Conservation (phyloP, 2,888 invertebrate species). For the Trissoscelio sp. region DNA sequence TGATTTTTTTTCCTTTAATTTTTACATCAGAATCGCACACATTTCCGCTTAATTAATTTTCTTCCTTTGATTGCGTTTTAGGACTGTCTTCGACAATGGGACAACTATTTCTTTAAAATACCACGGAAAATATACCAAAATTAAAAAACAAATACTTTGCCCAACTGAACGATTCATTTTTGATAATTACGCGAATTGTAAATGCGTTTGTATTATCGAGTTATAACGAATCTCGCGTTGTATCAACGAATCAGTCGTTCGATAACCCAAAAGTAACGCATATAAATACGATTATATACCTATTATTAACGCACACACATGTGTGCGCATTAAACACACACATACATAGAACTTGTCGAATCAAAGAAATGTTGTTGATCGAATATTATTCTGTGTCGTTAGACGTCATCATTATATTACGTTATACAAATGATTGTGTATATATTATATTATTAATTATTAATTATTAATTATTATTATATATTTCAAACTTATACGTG, state of each 20-base stretch:
- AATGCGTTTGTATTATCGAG: slow-evolving; percentile 5
- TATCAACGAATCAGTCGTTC: slow-evolving; percentile 45
- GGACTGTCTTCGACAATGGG: slow-evolving; percentile 83
- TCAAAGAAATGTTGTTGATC: slow-evolving; percentile 64
- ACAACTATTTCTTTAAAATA: slow-evolving; percentile 83
- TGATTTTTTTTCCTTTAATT: slow-evolving; percentile 41
- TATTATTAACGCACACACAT: slow-evolving; percentile 61
- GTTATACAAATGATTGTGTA: slow-evolving; percentile 67
- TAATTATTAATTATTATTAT: slow-evolving; percentile 51
- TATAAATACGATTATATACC: slow-evolving; percentile 70
- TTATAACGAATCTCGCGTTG: slow-evolving; percentile 25
- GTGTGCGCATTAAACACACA: slow-evolving; percentile 61
- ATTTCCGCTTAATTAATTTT: slow-evolving; percentile 78
- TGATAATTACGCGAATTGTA: slow-evolving; percentile 45
- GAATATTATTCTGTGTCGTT: slow-evolving; percentile 66
- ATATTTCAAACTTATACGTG: slow-evolving; percentile 60
- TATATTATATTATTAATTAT: slow-evolving; percentile 60
- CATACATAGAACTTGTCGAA: slow-evolving; percentile 66
- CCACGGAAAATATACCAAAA: slow-evolving; percentile 71
- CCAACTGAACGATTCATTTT: slow-evolving; percentile 68
- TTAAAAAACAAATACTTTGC: slow-evolving; percentile 45
- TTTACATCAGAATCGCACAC: slow-evolving; percentile 52
- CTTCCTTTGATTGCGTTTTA: slow-evolving; percentile 83
- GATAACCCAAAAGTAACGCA: slow-evolving; percentile 59
- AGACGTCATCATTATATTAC: slow-evolving; percentile 67